Percentiles rank a stretch among this genome's conserved stretches.
Conservation (phyloP, 2,888 invertebrate species). For the Phaonia tiefii region DNA sequence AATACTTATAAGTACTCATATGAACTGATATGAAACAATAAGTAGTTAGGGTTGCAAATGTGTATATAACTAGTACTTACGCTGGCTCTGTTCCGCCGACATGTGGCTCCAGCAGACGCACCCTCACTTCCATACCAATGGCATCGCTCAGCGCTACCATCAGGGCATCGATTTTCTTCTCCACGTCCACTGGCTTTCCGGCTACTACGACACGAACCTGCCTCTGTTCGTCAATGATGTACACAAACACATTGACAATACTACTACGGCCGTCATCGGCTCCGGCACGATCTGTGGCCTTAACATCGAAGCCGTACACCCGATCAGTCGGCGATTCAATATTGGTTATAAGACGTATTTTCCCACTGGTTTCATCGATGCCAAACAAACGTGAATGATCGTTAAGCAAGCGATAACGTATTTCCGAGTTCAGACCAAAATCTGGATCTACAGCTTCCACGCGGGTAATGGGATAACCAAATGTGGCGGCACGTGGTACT, state of each 20-base stretch:
- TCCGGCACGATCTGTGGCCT: constrained; percentile 90
- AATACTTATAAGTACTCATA: neutral
- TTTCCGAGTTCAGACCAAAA: constrained; percentile 87
- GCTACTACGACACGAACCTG: constrained; percentile 90
- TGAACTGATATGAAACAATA: too few species aligned
- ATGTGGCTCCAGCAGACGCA: constrained; percentile 90
- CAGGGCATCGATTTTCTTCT: constrained; percentile 86
- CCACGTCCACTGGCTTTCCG: constrained; percentile 88
- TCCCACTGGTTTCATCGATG: constrained; percentile 88
- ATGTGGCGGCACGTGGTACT: constrained; percentile 89
- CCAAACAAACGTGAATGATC: constrained; percentile 88
- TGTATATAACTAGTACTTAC: constrained; percentile 75
- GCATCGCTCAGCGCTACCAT: constrained; percentile 86
- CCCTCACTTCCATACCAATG: constrained; percentile 89
- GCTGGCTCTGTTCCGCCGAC: constrained; percentile 81
- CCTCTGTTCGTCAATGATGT: constrained; percentile 90
- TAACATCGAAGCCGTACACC: constrained; percentile 92
- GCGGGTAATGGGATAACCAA: constrained; percentile 90
- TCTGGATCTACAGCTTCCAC: constrained; percentile 90
- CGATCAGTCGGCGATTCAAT: constrained; percentile 86
- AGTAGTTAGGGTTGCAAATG: too few species aligned
- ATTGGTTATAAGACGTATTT: constrained; percentile 85
- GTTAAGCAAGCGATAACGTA: constrained; percentile 90
- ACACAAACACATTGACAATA: constrained; percentile 92
- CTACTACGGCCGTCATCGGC: constrained; percentile 91